phyloP scores from a whole-genome alignment of 2,113 vertebrate genomes.

The Heterotilapia buettikoferi region DNA sequence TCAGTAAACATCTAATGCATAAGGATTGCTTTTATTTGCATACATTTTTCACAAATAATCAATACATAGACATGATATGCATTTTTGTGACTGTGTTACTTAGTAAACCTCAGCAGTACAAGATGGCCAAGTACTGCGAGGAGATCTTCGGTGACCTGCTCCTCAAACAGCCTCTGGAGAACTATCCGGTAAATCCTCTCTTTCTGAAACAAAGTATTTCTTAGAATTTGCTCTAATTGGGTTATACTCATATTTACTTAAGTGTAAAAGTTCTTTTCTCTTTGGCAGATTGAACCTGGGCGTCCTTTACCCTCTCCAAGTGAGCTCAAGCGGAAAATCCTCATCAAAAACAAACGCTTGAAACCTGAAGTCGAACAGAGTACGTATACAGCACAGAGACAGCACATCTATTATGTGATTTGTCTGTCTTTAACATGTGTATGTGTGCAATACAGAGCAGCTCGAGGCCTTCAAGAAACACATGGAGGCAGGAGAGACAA shows the following conservation, averaged over 20 bases:
- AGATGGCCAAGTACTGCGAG: constrained; percentile 99
- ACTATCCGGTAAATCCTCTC: constrained; percentile 78
- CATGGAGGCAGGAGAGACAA: constrained; percentile 95
- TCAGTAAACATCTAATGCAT: not conserved
- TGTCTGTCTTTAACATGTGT: not conserved
- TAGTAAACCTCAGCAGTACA: constrained; percentile 98
- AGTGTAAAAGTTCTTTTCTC: not conserved
- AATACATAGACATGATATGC: not conserved
- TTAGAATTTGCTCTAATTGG: not conserved
- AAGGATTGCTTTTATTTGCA: not conserved
- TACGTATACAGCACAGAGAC: constrained; percentile 56
- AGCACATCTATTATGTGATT: not conserved
- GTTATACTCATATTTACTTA: not conserved
- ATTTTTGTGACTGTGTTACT: not conserved
- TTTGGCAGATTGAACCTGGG: constrained; percentile 83
- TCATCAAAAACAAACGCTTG: constrained; percentile 98
- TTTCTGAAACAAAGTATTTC: not conserved
- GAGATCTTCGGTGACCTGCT: constrained; percentile 94
- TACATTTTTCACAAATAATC: not conserved
- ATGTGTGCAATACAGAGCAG: constrained; percentile 79
- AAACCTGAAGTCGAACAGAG: constrained; percentile 98
- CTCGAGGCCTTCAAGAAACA: constrained; percentile 94
- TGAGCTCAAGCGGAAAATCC: constrained; percentile 95
- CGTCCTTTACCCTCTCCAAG: constrained; percentile 88
- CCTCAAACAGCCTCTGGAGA: constrained; percentile 88